Percentiles rank a stretch among this genome's conserved stretches.
These are phyloP conservation scores for Lissonota sp. DNA, from an alignment of 2,888 invertebrate species.

Conservation along the genomic window DNA sequence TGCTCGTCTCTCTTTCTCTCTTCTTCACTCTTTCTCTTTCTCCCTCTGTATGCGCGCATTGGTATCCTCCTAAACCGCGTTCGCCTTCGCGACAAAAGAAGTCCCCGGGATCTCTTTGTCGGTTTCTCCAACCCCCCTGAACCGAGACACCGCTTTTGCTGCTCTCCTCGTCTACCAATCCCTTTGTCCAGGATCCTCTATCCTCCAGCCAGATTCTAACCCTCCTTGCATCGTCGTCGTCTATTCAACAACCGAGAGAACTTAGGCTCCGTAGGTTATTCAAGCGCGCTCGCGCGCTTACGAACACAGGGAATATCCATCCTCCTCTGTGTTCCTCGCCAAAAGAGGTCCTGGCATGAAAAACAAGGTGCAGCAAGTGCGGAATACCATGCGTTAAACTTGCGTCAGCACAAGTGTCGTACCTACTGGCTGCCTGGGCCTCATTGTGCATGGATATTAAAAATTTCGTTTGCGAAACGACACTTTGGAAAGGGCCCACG, in stretches of 20 bases:
- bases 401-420: slow-evolving; percentile 77
- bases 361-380: slow-evolving; percentile 78
- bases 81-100: slow-evolving; percentile 76
- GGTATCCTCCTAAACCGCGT: slow-evolving; percentile 43
- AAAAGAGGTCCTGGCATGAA: slow-evolving; percentile 25
- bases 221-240: slow-evolving; percentile 18
- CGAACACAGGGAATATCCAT: slow-evolving; percentile 50
- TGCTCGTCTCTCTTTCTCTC: slow-evolving; percentile 65
- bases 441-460: neutral
- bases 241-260: slow-evolving; percentile 71
- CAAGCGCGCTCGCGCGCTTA: slow-evolving; percentile 69
- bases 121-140: slow-evolving; percentile 79
- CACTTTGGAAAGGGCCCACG: too few relatives aligned
- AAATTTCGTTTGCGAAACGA: slow-evolving; percentile 11
- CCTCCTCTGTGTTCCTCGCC: slow-evolving; percentile 16
- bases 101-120: slow-evolving; percentile 78
- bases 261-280: slow-evolving; percentile 73
- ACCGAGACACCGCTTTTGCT: slow-evolving; percentile 64
- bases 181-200: slow-evolving; percentile 66
- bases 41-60: too few relatives aligned
- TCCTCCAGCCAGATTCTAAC: slow-evolving; percentile 32
- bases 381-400: slow-evolving; percentile 80
- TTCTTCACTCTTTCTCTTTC: slow-evolving; percentile 76
- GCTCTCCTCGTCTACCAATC: slow-evolving; percentile 59
- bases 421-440: neutral